These are phyloP conservation scores for Uromys caudimaculatus DNA, from an alignment of 2,797 vertebrate genomes.

Conservation along the genomic window DNA sequence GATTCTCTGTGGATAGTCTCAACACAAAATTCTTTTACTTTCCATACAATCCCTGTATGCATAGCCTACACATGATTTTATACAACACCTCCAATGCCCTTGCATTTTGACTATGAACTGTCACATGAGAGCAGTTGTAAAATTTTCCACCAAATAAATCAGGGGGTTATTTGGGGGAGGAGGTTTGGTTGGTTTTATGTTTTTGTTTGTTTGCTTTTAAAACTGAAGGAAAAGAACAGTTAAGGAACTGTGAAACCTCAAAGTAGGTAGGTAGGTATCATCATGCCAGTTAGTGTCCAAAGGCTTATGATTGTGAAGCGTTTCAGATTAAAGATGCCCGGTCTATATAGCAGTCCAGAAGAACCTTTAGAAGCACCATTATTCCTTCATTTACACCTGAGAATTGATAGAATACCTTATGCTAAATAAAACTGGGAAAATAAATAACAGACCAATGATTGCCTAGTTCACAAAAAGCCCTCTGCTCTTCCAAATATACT, in stretches of 20 bases:
- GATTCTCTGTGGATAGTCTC: neutral
- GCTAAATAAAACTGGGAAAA: slow-evolving; percentile 42
- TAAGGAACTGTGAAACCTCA: neutral
- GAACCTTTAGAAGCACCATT: neutral
- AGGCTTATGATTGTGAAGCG: neutral
- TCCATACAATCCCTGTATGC: neutral
- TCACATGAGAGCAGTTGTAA: neutral
- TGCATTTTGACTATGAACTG: neutral
- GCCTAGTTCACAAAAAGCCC: neutral
- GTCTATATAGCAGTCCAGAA: neutral
- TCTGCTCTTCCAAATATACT: neutral
- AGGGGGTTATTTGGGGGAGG: neutral
- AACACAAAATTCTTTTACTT: neutral
- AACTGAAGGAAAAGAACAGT: neutral
- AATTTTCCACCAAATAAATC: neutral
- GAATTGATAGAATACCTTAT: neutral
- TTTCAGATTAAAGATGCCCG: neutral
- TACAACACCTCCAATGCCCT: neutral
- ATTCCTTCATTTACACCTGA: slow-evolving; percentile 48
- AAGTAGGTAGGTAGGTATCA: neutral
- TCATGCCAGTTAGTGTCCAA: neutral
- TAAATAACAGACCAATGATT: slow-evolving; percentile 25
- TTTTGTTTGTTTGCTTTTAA: neutral
- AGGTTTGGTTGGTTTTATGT: neutral
- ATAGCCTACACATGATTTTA: neutral